phyloP scores from a whole-genome alignment of 2,888 invertebrate species.

The Lasioglossum morio region DNA sequence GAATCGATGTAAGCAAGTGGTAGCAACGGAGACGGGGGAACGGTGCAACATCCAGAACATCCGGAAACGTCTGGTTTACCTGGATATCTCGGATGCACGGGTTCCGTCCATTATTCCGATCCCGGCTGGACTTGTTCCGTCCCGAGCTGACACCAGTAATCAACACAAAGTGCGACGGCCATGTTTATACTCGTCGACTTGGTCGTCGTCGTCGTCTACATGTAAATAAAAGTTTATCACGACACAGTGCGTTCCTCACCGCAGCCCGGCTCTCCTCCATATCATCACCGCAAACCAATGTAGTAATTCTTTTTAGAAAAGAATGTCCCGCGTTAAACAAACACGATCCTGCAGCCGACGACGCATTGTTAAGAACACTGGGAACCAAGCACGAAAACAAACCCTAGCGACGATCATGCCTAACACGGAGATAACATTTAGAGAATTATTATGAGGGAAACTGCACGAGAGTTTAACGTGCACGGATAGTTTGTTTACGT shows the following conservation, averaged over 20 bases:
- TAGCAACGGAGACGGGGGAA: neutral
- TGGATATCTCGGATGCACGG: constrained; percentile 76
- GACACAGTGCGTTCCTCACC: constrained; percentile 19
- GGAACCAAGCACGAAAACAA: constrained; percentile 46
- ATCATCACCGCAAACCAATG: neutral
- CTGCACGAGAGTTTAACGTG: constrained; percentile 26
- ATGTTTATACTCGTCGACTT: constrained; percentile 75
- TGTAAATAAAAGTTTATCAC: constrained; percentile 57
- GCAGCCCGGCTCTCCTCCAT: constrained; percentile 32
- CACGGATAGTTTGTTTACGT: constrained; percentile 50
- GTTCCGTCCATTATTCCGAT: constrained; percentile 71
- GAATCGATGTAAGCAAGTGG: constrained; percentile 8
- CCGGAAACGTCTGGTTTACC: constrained; percentile 67
- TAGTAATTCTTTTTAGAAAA: constrained; percentile 17
- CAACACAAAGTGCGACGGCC: constrained; percentile 82
- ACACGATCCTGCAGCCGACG: constrained; percentile 29
- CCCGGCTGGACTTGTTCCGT: constrained; percentile 64
- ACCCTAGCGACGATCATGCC: constrained; percentile 41
- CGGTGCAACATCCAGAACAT: constrained; percentile 8
- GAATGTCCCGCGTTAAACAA: constrained; percentile 39
- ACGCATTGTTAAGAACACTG: constrained; percentile 41
- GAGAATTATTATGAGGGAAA: neutral
- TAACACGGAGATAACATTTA: constrained; percentile 23
- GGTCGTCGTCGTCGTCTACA: constrained; percentile 31
- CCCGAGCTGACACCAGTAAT: constrained; percentile 76